These are phyloP conservation scores for Aleiodes leptofemur DNA, from an alignment of 2,888 invertebrate genomes.

Conservation along the genomic window DNA sequence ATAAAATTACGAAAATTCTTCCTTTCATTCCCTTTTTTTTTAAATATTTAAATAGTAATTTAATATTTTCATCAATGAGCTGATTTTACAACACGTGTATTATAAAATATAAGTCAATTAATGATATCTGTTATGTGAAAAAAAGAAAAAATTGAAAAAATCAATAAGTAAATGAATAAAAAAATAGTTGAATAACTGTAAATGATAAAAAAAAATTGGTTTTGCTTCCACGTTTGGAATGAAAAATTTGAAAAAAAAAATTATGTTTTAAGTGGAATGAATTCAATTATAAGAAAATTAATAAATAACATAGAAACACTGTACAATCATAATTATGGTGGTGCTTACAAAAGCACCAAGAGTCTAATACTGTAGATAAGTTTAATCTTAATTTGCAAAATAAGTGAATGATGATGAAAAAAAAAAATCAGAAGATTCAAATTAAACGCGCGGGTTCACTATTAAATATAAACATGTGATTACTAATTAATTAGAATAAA, in stretches of 20 bases:
- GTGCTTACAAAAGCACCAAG: conserved; percentile 39
- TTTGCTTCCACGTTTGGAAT: not conserved
- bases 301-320: conserved; percentile 48
- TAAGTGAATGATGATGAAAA: not conserved
- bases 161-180: not conserved
- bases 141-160: not conserved
- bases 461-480: conserved; percentile 21
- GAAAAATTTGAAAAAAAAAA: conserved; percentile 3
- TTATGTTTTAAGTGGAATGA: conserved; percentile 20
- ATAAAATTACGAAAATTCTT: not conserved
- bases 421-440: not conserved
- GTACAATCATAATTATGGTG: conserved; percentile 57
- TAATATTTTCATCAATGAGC: conserved; percentile 12
- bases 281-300: conserved; percentile 28
- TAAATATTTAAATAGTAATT: not conserved
- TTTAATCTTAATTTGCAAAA: conserved; percentile 5
- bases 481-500: conserved; percentile 22
- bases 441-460: not conserved
- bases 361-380: conserved; percentile 20
- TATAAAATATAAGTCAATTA: conserved; percentile 47
- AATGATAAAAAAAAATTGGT: conserved; percentile 24
- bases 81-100: conserved; percentile 29
- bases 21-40: no score
- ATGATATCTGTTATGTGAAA: conserved; percentile 34
- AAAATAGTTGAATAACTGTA: conserved; percentile 15